Evolutionary conservation across 2,888 invertebrate genomes (phyloP).

Genomic region (Scotopteryx bipunctaria): DNA sequence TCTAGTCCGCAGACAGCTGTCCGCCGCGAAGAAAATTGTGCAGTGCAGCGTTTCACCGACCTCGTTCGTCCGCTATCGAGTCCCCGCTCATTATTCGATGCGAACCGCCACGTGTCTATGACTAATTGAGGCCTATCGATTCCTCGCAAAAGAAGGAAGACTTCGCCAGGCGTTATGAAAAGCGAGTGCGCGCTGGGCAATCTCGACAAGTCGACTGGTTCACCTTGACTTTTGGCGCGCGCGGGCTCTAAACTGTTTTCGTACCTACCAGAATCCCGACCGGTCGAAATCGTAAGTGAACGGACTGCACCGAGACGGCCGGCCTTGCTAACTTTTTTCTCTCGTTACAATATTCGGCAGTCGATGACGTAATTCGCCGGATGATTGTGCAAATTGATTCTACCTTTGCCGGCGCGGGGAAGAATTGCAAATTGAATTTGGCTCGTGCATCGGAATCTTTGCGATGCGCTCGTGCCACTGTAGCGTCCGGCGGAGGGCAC

Average conservation of each 20-base stretch:
- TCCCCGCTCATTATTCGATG: constrained; percentile 53
- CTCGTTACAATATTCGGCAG: constrained; percentile 66
- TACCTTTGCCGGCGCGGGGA: constrained; percentile 54
- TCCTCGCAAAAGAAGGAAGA: constrained; percentile 23
- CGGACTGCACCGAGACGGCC: constrained; percentile 65
- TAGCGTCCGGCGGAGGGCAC: constrained; percentile 33
- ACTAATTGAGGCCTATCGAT: constrained; percentile 57
- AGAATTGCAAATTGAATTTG: constrained; percentile 61
- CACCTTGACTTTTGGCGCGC: constrained; percentile 74
- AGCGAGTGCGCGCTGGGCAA: constrained; percentile 29
- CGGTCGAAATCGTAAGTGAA: constrained; percentile 76
- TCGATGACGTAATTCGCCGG: constrained; percentile 68
- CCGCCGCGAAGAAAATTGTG: constrained; percentile 50
- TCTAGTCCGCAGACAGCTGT: constrained; percentile 46
- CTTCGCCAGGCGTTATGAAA: constrained; percentile 9
- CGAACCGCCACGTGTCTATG: constrained; percentile 61
- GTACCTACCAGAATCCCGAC: constrained; percentile 53
- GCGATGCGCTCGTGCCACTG: constrained; percentile 39
- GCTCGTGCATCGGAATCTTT: constrained; percentile 48
- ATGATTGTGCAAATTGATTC: constrained; percentile 65
- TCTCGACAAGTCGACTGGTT: constrained; percentile 55
- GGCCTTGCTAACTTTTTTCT: constrained; percentile 70
- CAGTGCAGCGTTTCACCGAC: constrained; percentile 54
- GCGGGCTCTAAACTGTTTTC: constrained; percentile 46
- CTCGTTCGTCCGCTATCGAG: constrained; percentile 51